Evolutionary conservation across 53 echinoderm and acorn worm genomes (phyloP).

Genomic region (Pentamera pediparva): DNA sequence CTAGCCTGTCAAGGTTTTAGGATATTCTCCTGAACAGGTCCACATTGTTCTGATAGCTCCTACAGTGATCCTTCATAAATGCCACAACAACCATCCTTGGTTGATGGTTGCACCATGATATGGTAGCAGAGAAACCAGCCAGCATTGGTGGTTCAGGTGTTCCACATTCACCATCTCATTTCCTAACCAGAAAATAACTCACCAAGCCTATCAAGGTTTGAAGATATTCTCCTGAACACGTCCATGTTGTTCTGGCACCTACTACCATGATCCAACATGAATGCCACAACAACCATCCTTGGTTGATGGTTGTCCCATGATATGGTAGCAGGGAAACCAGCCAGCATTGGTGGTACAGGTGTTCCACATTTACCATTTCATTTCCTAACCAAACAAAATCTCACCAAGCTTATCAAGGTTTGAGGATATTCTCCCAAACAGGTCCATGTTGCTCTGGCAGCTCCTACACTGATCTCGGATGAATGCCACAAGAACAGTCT

Average conservation of each 20-base stretch:
- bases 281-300: constrained; percentile 54
- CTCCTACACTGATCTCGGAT: constrained; percentile 69
- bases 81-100: too few relatives aligned
- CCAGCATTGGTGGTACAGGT: too few relatives aligned
- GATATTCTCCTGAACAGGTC: too few relatives aligned
- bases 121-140: too few relatives aligned
- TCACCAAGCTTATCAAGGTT: constrained; percentile 60
- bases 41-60: too few relatives aligned
- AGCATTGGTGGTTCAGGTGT: too few relatives aligned
- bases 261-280: constrained; percentile 67
- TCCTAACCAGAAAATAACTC: too few relatives aligned
- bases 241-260: constrained; percentile 63
- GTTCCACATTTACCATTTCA: too few relatives aligned
- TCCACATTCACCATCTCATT: too few relatives aligned
- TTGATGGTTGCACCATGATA: too few relatives aligned
- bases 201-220: constrained; percentile 59
- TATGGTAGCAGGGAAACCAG: neutral
- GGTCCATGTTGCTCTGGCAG: constrained; percentile 57
- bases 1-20: too few relatives aligned
- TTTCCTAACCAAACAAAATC: neutral
- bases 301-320: constrained; percentile 33
- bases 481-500: constrained; percentile 64
- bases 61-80: too few relatives aligned
- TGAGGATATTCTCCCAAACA: constrained; percentile 59
- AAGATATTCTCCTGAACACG: constrained; percentile 57